Evolutionary conservation across 2,113 vertebrate species (phyloP), one percentile per base, ranked within the genome.

Genomic region (Mugil cephalus): DNA sequence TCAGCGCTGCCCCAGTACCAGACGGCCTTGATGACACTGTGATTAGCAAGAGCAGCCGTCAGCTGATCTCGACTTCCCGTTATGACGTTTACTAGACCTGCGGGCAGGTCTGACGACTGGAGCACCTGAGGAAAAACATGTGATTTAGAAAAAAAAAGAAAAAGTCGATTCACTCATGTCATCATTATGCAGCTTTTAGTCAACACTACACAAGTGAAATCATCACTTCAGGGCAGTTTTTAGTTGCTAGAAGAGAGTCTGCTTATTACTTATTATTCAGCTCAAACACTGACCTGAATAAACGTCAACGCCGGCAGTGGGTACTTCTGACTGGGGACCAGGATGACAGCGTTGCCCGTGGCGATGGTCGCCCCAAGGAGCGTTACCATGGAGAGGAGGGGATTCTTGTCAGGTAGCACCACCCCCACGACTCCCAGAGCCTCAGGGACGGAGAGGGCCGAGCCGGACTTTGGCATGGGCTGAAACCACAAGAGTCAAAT

Each of bases 1-100:
- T 96, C 90, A 45, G 89, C 86, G 9, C 93, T 95, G 50, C 96
- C 96, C 69, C 96, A 98, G 85, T 97, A 97, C 96, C 96, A 98
- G 77, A 98, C 71, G 60, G 95, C 94, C 80, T 95, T 96, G 70
- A 97, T 73, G 15, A 96, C 95, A 43, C 95, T 96, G 91, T 98
- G 96, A 86, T 95, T 92, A 52, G 95, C 95, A 69, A 98, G 87
- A 65, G 93, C 94, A 43, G 82, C 94, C 0, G 95, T 95, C 83
- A 97, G 89, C 84, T 96, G 94, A 79, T 97, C 95, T 12, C 50
- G 89, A 9, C 85, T 85, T 53, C 96, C 96, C 0, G 95, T 94
- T 7, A 98, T 81, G 56, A 98, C 82, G 39, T 92, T 98, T 21
- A 96, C 95, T 35, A 98, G 83, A 24, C 96, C 96, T 2, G 86